These are phyloP conservation scores for Malurus alboscapulatus DNA, from an alignment of 2,113 vertebrate genomes.

Conservation along the genomic window DNA sequence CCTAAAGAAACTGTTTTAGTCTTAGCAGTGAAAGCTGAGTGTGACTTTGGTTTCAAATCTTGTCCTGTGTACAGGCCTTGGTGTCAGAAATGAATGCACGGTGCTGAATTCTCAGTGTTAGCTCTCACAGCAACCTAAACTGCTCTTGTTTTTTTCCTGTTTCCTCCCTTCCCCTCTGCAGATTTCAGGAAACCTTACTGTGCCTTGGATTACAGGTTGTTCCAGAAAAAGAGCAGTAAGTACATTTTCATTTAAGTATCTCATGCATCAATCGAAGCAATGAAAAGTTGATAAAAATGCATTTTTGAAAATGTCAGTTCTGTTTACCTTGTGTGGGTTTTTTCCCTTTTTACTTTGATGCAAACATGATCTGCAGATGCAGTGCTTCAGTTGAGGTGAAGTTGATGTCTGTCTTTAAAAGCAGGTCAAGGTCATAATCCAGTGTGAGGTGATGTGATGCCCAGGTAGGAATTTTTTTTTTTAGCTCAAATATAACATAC, in stretches of 20 bases:
- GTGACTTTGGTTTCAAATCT: neutral
- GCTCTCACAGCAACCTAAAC: constrained; percentile 13
- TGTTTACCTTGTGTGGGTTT: neutral
- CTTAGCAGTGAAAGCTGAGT: neutral
- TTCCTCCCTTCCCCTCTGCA: constrained; percentile 67
- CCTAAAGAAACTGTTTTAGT: neutral
- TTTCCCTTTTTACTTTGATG: neutral
- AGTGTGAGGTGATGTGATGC: neutral
- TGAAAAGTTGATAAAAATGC: neutral
- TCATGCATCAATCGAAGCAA: neutral
- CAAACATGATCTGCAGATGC: neutral
- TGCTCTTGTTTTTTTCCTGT: constrained; percentile 53
- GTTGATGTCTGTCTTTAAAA: neutral
- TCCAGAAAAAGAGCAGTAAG: constrained; percentile 98
- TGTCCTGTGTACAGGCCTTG: neutral
- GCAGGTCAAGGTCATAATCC: neutral
- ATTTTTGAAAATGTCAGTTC: neutral
- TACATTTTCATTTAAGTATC: constrained; percentile 60
- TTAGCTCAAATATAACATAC: neutral
- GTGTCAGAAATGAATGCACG: neutral
- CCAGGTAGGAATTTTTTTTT: neutral
- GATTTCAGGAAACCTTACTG: constrained; percentile 87
- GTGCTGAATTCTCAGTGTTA: neutral
- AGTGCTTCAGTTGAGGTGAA: neutral
- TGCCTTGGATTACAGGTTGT: constrained; percentile 94